Evolutionary conservation across 2,797 vertebrate species (phyloP).

Genomic region (Gymnothorax javanicus): DNA sequence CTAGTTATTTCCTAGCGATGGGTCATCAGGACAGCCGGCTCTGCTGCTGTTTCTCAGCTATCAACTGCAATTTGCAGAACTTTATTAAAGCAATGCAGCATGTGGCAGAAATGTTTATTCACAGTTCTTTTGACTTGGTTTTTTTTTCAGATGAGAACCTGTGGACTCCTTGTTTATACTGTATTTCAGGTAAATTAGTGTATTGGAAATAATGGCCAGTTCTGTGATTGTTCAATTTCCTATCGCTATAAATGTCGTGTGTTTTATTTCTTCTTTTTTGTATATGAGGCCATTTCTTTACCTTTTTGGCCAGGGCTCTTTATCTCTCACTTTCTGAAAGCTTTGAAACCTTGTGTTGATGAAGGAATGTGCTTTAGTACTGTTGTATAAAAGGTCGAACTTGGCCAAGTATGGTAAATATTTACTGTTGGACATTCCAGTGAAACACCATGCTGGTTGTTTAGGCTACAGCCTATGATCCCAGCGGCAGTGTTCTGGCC

Average conservation of each 20-base stretch:
- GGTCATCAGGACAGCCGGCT: neutral
- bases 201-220: neutral
- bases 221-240: neutral
- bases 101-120: neutral
- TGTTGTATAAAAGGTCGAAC: neutral
- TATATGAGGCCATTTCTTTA: neutral
- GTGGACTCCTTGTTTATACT: neutral
- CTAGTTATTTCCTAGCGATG: no score
- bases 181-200: neutral
- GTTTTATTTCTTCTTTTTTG: neutral
- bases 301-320: neutral
- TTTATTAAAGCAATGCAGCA: neutral
- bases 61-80: neutral
- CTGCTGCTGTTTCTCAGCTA: neutral
- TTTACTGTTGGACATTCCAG: neutral
- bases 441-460: neutral
- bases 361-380: no score
- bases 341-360: no score
- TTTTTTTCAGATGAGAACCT: neutral
- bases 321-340: no score
- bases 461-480: neutral
- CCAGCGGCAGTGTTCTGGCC: neutral
- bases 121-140: neutral
- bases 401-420: neutral
- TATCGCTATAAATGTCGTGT: neutral